These are phyloP conservation scores for Mus spretus DNA, from an alignment of 2,797 vertebrate species.

Conservation along the genomic window DNA sequence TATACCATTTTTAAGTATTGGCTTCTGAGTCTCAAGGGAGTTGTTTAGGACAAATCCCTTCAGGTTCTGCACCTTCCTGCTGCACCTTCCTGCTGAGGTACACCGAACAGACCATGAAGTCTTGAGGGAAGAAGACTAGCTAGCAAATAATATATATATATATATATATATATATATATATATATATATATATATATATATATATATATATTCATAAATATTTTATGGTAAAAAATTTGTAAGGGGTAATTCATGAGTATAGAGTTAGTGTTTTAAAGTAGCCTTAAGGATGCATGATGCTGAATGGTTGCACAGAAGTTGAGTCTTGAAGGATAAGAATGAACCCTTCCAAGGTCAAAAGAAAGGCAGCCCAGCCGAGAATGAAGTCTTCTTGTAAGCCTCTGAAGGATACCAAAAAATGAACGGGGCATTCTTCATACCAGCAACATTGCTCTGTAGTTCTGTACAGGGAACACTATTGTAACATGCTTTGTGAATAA, in stretches of 20 bases:
- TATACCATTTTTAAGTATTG: not conserved
- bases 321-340: not conserved
- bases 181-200: not conserved
- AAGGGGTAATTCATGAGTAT: not conserved
- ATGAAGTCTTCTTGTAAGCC: not conserved
- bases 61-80: not conserved
- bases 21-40: conserved; percentile 3
- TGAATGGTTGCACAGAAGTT: not conserved
- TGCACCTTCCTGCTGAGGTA: not conserved
- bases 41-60: not conserved
- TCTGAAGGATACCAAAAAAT: not conserved
- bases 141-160: not conserved
- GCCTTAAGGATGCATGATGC: not conserved
- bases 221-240: not conserved
- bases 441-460: not conserved
- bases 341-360: not conserved
- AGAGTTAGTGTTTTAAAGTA: not conserved
- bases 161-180: not conserved
- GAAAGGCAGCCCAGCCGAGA: not conserved
- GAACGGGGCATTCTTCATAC: not conserved
- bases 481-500: conserved; percentile 13
- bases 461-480: not conserved
- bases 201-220: not conserved
- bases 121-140: not conserved
- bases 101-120: not conserved